phyloP scores from a whole-genome alignment of 2,797 vertebrate species.

The Scyliorhinus canicula region DNA sequence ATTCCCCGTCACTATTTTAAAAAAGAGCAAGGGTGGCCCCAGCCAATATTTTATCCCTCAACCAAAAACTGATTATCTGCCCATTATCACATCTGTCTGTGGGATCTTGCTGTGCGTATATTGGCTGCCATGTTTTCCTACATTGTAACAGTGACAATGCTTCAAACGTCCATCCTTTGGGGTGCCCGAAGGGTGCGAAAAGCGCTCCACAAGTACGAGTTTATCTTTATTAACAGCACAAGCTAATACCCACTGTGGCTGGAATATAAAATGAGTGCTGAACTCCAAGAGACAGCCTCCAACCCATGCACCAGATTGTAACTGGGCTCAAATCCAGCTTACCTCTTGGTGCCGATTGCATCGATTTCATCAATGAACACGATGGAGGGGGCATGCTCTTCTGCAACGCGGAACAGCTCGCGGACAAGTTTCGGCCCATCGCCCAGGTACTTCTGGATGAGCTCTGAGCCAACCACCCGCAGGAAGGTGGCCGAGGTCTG shows the following conservation, averaged over 20 bases:
- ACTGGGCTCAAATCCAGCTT: slow-evolving; percentile 31
- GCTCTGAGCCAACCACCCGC: slow-evolving; percentile 87
- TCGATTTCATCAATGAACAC: slow-evolving; percentile 97
- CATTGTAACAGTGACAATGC: not conserved
- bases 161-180: not conserved
- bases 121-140: not conserved
- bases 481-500: slow-evolving; percentile 94
- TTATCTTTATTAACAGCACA: not conserved
- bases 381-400: slow-evolving; percentile 87
- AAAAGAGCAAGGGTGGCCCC: too few relatives aligned
- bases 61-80: not conserved
- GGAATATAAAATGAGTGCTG: not conserved
- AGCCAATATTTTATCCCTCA: too few relatives aligned
- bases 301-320: not conserved
- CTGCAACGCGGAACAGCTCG: slow-evolving; percentile 86
- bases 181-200: not conserved
- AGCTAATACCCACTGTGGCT: not conserved
- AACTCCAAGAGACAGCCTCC: not conserved
- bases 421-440: slow-evolving; percentile 90
- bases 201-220: not conserved
- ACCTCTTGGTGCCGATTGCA: slow-evolving; percentile 94
- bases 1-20: too few relatives aligned
- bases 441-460: slow-evolving; percentile 93
- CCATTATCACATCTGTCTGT: not conserved
- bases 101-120: not conserved